phyloP scores from a whole-genome alignment of 2,888 invertebrate species.

The Calliopum simillimum region DNA sequence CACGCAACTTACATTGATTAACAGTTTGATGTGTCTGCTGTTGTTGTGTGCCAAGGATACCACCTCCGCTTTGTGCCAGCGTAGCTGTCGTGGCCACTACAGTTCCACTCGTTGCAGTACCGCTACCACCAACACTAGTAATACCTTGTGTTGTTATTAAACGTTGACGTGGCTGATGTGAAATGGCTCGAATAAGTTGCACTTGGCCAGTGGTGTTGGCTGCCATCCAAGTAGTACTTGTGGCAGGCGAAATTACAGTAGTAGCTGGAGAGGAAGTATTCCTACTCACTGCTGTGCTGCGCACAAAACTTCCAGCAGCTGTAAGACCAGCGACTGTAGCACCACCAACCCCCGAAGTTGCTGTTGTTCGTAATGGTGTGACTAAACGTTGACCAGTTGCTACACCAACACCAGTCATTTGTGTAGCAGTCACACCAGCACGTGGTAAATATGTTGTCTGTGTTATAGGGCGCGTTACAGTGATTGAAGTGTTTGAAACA shows the following conservation, averaged over 20 bases:
- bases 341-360: slow-evolving; percentile 51
- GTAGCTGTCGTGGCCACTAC: slow-evolving; percentile 50
- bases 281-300: slow-evolving; percentile 57
- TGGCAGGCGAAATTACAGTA: slow-evolving; percentile 64
- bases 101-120: slow-evolving; percentile 47
- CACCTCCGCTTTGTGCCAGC: slow-evolving; percentile 33
- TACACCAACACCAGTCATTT: slow-evolving; percentile 56
- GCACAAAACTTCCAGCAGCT: slow-evolving; percentile 60
- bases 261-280: slow-evolving; percentile 62
- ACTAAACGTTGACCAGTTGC: slow-evolving; percentile 59
- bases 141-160: slow-evolving; percentile 64
- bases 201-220: slow-evolving; percentile 62
- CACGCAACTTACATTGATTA: slow-evolving; percentile 22
- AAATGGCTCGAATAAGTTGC: slow-evolving; percentile 65
- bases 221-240: slow-evolving; percentile 65
- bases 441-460: slow-evolving; percentile 65
- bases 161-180: slow-evolving; percentile 61
- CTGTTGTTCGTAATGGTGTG: slow-evolving; percentile 62
- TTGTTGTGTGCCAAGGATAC: slow-evolving; percentile 14
- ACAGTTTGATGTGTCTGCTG: slow-evolving; percentile 18
- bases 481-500: slow-evolving; percentile 67
- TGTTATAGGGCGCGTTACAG: slow-evolving; percentile 64
- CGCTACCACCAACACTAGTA: slow-evolving; percentile 45
- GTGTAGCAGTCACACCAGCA: slow-evolving; percentile 63
- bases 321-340: slow-evolving; percentile 56